A percentile compares a stretch with the other conserved stretches of the same genome.
Conservation (phyloP, 30 jellyfish, hydroid and myxozoan genomes). For the Pseudorhiza aurosa region DNA sequence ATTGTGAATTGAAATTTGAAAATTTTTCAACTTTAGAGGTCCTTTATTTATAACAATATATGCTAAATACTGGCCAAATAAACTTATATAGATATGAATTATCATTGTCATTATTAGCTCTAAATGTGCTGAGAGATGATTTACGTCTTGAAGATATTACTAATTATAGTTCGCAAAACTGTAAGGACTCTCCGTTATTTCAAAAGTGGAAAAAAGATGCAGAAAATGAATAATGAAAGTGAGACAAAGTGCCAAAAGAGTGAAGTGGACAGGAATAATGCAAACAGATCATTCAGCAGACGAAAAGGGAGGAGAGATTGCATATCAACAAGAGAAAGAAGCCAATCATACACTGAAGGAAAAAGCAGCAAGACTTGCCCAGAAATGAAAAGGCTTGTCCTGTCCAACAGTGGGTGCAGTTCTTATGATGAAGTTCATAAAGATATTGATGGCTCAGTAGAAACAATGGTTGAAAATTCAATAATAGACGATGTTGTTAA, state of each 20-base stretch:
- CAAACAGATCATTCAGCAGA: constrained; percentile 54
- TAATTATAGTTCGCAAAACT: no score
- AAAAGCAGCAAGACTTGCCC: background rate
- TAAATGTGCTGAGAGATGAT: no score
- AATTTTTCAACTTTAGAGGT: no score
- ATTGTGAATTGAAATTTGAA: no score
- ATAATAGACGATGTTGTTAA: constrained; percentile 21
- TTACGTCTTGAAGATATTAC: no score
- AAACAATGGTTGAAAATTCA: background rate
- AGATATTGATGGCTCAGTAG: background rate
- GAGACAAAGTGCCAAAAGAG: background rate
- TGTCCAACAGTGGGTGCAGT: background rate
- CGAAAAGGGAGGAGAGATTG: background rate
- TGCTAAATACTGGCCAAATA: no score
- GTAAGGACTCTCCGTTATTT: no score
- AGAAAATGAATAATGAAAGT: background rate
- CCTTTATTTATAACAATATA: no score
- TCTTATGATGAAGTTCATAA: constrained; percentile 16
- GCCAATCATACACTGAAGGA: constrained; percentile 60
- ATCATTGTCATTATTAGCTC: no score
- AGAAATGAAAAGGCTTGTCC: constrained; percentile 8
- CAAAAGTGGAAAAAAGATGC: background rate
- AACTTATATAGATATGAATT: no score
- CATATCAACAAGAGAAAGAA: constrained; percentile 8
- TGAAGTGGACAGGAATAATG: constrained; percentile 1